Evolutionary conservation across 2,113 vertebrate genomes (phyloP).

Genomic region (Nycticryphes semicollaris): DNA sequence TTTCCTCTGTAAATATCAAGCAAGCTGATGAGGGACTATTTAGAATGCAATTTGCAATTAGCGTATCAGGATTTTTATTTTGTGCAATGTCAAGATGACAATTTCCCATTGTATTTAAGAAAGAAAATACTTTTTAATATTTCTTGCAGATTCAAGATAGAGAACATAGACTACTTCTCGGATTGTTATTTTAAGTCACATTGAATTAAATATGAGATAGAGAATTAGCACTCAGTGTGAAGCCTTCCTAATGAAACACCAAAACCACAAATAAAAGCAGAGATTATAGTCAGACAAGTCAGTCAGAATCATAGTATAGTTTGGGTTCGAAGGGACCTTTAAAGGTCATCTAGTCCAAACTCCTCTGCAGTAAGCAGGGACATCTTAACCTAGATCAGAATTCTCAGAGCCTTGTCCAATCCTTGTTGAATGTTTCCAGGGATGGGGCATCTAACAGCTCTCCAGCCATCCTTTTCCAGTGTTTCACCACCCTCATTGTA

Average conservation of each 20-base stretch:
- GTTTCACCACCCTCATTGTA: not conserved
- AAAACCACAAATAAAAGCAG: not conserved
- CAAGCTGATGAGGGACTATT: not conserved
- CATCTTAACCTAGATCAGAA: not conserved
- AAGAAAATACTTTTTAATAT: not conserved
- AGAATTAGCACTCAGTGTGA: not conserved
- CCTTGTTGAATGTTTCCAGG: not conserved
- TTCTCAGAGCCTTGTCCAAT: not conserved
- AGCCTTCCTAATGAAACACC: not conserved
- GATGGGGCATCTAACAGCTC: not conserved
- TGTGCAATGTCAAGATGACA: not conserved
- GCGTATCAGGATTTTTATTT: not conserved
- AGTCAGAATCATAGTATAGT: not conserved
- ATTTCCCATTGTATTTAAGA: not conserved
- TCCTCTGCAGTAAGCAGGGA: not conserved
- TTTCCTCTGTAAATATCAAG: slow-evolving; percentile 13
- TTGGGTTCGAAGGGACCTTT: not conserved
- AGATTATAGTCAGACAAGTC: not conserved
- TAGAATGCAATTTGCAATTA: not conserved
- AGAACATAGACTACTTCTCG: not conserved
- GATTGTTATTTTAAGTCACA: not conserved
- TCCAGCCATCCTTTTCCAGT: not conserved
- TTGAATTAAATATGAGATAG: not conserved
- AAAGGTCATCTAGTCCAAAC: not conserved
- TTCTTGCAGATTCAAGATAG: not conserved